Percentiles rank a stretch among this genome's conserved stretches.
phyloP scores from a whole-genome alignment of 1,140 invertebrate genomes.

The Ridgeia piscesae region DNA sequence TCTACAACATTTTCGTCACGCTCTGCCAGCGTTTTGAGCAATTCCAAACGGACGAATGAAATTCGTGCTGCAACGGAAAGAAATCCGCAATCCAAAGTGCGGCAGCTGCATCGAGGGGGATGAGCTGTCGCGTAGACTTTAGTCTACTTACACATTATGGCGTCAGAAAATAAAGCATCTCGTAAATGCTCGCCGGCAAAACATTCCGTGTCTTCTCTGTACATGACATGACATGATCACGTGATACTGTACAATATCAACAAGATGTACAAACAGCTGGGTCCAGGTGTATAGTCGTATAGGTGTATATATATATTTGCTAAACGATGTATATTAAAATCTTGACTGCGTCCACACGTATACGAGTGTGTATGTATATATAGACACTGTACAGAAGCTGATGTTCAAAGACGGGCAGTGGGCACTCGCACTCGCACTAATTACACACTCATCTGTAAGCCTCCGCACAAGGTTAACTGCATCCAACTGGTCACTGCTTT shows the following conservation, averaged over 20 bases:
- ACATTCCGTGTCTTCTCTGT: not conserved
- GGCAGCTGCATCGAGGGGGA: not conserved
- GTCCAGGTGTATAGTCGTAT: not conserved
- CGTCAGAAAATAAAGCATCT: conserved; percentile 1
- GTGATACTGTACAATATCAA: not conserved
- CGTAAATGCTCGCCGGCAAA: not conserved
- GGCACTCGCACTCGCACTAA: not conserved
- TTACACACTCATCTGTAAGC: not conserved
- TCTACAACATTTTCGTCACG: not conserved
- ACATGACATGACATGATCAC: not conserved
- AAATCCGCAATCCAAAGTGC: not conserved
- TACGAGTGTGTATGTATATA: not conserved
- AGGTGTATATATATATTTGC: not conserved
- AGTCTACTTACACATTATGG: not conserved
- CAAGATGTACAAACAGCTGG: not conserved
- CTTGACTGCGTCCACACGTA: not conserved
- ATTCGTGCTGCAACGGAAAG: not conserved
- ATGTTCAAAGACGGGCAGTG: not conserved
- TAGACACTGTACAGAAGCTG: not conserved
- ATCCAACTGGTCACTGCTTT: not conserved
- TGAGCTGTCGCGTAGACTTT: not conserved
- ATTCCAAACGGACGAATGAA: conserved; percentile 1
- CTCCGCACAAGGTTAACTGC: not conserved
- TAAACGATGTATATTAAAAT: conserved; percentile 7
- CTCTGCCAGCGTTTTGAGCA: not conserved